Evolutionary conservation across 2,113 vertebrate species (phyloP).

Genomic region (Calypte anna): DNA sequence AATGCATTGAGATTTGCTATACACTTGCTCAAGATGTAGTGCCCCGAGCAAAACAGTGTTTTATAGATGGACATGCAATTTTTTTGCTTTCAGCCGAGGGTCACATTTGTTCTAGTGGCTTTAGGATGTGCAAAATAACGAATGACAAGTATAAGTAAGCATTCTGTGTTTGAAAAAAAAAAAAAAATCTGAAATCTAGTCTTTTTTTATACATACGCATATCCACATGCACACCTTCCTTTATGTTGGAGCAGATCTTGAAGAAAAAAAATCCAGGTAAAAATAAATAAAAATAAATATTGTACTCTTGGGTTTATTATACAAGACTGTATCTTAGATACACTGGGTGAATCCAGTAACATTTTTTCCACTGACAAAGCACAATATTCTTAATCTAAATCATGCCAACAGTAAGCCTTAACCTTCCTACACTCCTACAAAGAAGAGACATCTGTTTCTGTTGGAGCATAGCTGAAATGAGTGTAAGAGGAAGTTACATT

Average conservation of each 20-base stretch:
- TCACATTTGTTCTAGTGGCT: constrained; percentile 31
- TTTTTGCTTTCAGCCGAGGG: constrained; percentile 21
- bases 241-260: background rate
- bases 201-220: background rate
- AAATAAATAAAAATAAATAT: background rate
- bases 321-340: background rate
- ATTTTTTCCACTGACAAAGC: background rate
- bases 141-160: constrained; percentile 17
- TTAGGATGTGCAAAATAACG: background rate
- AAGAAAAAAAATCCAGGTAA: background rate
- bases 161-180: background rate
- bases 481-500: background rate
- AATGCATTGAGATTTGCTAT: constrained; percentile 82
- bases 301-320: background rate
- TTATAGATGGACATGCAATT: constrained; percentile 75
- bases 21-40: constrained; percentile 82
- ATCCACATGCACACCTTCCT: background rate
- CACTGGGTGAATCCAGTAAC: background rate
- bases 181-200: background rate
- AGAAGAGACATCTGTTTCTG: background rate
- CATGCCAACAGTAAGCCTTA: background rate
- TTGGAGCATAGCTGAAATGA: background rate
- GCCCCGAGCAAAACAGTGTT: constrained; percentile 85
- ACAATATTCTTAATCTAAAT: background rate
- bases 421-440: background rate